Conservation (phyloP, 2,888 invertebrate species). For the Gerris lacustris region DNA sequence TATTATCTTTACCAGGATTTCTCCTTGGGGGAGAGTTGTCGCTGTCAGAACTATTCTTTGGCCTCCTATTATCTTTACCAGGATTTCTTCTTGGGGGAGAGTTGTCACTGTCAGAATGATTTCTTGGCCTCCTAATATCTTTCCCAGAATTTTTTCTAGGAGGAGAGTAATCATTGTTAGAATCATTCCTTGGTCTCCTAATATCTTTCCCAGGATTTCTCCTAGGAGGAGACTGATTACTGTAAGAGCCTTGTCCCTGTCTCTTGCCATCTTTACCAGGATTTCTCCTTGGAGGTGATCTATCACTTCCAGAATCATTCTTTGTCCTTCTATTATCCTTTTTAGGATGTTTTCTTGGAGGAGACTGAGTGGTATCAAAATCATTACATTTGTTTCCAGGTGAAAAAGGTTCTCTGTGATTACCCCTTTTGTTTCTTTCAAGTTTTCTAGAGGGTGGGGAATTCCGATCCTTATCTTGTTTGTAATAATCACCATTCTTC, state of each 20-base stretch:
- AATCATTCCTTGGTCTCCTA: neutral
- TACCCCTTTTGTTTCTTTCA: neutral
- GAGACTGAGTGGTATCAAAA: constrained; percentile 23
- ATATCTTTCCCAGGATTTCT: constrained; percentile 10
- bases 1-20: neutral
- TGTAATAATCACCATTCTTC: too few relatives aligned
- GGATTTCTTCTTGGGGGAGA: constrained; percentile 20
- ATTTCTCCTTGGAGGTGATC: constrained; percentile 1
- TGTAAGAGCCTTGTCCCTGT: constrained; percentile 21
- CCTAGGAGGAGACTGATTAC: constrained; percentile 30
- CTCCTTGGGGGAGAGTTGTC: constrained; percentile 7
- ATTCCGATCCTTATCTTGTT: constrained; percentile 33
- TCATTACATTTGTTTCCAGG: constrained; percentile 3
- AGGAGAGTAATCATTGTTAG: neutral
- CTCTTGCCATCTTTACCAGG: neutral
- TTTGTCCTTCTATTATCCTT: neutral
- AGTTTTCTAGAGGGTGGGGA: constrained; percentile 35
- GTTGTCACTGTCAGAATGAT: constrained; percentile 22
- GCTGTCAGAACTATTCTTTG: neutral
- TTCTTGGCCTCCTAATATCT: constrained; percentile 2
- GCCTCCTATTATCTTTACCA: neutral
- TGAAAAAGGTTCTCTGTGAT: neutral
- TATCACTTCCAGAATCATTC: neutral
- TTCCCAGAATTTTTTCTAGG: neutral
- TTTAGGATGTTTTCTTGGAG: constrained; percentile 17